Conservation (phyloP, 2,888 invertebrate genomes). For the Ramazzottius varieornatus region DNA sequence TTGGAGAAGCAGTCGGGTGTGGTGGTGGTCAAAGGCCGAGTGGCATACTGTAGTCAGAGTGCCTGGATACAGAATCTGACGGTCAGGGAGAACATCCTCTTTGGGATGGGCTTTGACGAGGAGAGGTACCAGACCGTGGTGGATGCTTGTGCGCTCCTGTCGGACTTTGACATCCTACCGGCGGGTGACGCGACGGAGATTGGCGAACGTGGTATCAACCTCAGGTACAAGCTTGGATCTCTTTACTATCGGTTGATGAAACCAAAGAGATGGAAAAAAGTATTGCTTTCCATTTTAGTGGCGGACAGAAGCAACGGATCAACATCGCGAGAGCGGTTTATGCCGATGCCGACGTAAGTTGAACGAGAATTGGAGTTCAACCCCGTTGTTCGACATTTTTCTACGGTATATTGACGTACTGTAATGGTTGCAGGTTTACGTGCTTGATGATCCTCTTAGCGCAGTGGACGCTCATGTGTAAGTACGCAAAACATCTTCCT, state of each 20-base stretch:
- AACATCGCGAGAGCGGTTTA: constrained; percentile 22
- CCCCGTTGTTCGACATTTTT: background rate
- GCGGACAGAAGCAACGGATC: constrained; percentile 24
- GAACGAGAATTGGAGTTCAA: too few species aligned
- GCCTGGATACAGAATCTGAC: constrained; percentile 97
- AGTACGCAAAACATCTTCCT: too few species aligned
- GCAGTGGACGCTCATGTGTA: constrained; percentile 24
- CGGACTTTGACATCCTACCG: constrained; percentile 62
- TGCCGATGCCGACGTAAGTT: constrained; percentile 16
- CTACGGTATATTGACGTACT: background rate
- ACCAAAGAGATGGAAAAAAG: too few species aligned
- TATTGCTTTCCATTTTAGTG: too few species aligned
- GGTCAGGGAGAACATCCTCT: constrained; percentile 66
- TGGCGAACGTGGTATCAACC: constrained; percentile 22
- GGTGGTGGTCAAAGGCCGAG: constrained; percentile 25
- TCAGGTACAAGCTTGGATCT: too few species aligned
- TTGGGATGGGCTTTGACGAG: constrained; percentile 46
- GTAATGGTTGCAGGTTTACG: constrained; percentile 13
- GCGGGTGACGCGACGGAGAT: constrained; percentile 22
- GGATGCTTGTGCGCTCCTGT: constrained; percentile 60
- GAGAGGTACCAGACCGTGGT: constrained; percentile 48
- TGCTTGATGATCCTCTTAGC: constrained; percentile 23
- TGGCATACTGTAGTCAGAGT: constrained; percentile 71
- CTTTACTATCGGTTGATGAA: too few species aligned
- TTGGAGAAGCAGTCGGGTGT: constrained; percentile 12